These are phyloP conservation scores for Pelodytes ibericus DNA, from an alignment of 2,797 vertebrate genomes.

Conservation along the genomic window DNA sequence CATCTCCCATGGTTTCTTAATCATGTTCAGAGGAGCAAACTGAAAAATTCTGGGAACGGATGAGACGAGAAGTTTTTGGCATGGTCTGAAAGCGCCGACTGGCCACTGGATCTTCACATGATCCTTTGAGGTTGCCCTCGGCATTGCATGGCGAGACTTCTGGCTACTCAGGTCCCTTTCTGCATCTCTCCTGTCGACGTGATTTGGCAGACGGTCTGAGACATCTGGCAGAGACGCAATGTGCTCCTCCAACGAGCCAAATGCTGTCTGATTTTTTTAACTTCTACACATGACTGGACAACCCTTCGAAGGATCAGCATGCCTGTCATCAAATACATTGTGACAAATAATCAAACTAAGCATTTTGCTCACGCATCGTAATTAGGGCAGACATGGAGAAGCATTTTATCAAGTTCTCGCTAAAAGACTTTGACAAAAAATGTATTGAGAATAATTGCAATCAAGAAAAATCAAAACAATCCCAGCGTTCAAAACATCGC, in stretches of 20 bases:
- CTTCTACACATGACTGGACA: conserved; percentile 50
- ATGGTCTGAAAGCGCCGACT: too few relatives aligned
- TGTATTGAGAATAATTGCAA: conserved; percentile 52
- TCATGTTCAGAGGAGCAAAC: too few relatives aligned
- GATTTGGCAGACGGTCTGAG: conserved; percentile 42
- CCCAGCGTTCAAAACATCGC: conserved; percentile 31
- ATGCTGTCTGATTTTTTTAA: conserved; percentile 42
- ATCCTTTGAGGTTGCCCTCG: not conserved
- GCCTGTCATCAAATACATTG: conserved; percentile 43
- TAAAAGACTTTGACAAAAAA: conserved; percentile 54
- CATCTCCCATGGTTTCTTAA: too few relatives aligned
- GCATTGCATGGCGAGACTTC: not conserved
- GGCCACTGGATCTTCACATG: too few relatives aligned
- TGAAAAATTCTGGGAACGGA: too few relatives aligned
- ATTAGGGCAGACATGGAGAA: conserved; percentile 43
- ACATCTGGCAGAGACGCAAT: conserved; percentile 42
- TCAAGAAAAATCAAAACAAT: conserved; percentile 38
- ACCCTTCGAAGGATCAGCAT: conserved; percentile 25
- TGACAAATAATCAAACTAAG: conserved; percentile 53
- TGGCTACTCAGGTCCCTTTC: conserved; percentile 9
- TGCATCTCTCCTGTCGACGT: conserved; percentile 26
- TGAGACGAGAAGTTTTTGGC: too few relatives aligned
- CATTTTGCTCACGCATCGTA: conserved; percentile 43
- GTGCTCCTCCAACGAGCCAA: conserved; percentile 41
- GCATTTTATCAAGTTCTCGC: conserved; percentile 42